Evolutionary conservation across 2,113 vertebrate genomes (phyloP), one percentile per base, ranked within the genome.

Genomic region (Recurvirostra avosetta): DNA sequence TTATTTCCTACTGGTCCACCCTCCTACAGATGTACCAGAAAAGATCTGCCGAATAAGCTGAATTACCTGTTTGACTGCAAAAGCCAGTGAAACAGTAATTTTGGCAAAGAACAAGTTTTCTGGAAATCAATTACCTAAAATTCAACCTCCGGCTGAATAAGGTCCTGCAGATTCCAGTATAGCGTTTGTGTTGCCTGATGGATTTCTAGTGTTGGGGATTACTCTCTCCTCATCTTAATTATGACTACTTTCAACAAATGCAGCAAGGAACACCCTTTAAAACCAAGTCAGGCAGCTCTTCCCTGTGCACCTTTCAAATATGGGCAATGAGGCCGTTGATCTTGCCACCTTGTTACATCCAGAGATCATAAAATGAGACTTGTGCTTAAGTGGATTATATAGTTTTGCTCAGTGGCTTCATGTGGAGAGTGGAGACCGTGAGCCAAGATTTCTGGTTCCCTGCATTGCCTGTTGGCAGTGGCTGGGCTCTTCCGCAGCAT

Each of bases 381-480:
- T 9, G 2, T 62, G 61, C 58, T 92, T 78, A 92, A 96, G 81
- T 92, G 89, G 91, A 87, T 97, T 95, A 73, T 82, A 41, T 84
- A 53, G 77, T 56, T 96, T 89, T 78, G 27, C 70, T 91, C 92
- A 70, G 61, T 45, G 80, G 45, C 58, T 89, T 89, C 94, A 76
- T 2, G 2, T 75, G 86, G 86, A 91, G 95, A 94, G 62, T 23
- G 11, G 86, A 94, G 62, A 53, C 38, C 1, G 1, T 50, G 73
- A 94, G 96, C 95, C 95, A 94, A 93, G 80, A 78, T 94, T 94
- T 87, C 83, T 81, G n/a, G 58, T 90, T 91, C 66, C 89, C 84
- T 86, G 73, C 30, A 32, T 53, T 91, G 92, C 86, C 36, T 90
- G 22, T 95, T 97, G 94, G 92, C 91, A 95, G 3, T 55, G 53